Evolutionary conservation across 2,113 vertebrate genomes (phyloP).

Genomic region (Ifrita kowaldi): DNA sequence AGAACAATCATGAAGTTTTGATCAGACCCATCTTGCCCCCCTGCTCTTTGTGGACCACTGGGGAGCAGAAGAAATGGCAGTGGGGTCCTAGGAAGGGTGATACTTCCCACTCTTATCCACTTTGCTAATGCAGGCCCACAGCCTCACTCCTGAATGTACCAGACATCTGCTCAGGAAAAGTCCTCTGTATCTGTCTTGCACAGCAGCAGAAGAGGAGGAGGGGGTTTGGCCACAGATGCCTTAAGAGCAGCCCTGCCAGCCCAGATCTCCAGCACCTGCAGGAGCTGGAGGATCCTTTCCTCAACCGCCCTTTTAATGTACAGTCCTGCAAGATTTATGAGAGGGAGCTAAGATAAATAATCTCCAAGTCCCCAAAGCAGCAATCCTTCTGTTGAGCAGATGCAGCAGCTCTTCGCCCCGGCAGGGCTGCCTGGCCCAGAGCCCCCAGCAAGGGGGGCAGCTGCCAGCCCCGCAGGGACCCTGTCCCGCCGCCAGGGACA

Average conservation of each 20-base stretch:
- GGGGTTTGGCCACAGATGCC: neutral
- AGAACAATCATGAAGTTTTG: neutral
- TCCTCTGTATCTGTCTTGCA: neutral
- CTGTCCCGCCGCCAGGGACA: rapidly evolving
- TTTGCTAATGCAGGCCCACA: neutral
- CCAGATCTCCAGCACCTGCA: neutral
- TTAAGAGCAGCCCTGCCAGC: neutral
- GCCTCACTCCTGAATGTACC: neutral
- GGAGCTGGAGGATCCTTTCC: neutral
- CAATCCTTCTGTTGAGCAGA: neutral
- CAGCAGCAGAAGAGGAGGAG: neutral
- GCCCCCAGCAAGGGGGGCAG: rapidly evolving
- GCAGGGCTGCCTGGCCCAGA: neutral
- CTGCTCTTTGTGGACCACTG: rapidly evolving
- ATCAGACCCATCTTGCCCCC: neutral
- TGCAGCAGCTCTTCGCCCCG: rapidly evolving
- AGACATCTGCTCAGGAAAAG: neutral
- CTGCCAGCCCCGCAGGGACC: neutral
- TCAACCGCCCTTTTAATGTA: neutral
- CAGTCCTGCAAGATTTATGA: neutral
- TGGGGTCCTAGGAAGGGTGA: neutral
- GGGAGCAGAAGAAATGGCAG: neutral
- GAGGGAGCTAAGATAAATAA: neutral
- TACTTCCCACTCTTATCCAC: neutral
- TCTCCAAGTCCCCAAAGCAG: neutral